Evolutionary conservation across 2,113 vertebrate species (phyloP).

Genomic region (Engraulis encrasicolus): DNA sequence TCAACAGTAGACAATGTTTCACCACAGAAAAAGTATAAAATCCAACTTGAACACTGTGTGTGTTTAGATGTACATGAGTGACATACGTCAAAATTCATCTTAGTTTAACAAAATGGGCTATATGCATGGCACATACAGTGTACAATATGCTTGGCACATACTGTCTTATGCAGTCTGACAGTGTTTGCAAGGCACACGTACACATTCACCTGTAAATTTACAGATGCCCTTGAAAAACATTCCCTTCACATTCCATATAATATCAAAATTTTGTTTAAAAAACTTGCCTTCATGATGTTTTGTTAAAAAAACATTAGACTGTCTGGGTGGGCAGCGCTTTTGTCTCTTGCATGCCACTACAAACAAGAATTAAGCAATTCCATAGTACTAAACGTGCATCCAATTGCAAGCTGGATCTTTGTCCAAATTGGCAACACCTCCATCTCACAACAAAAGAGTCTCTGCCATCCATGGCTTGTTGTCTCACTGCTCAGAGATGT

Average conservation of each 20-base stretch:
- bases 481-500: constrained; percentile 77
- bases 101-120: background rate
- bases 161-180: too few relatives aligned
- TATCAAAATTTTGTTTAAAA: background rate
- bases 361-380: background rate
- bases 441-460: background rate
- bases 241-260: background rate
- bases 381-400: background rate
- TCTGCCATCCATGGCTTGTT: background rate
- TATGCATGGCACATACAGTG: background rate
- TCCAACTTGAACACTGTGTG: background rate
- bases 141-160: too few relatives aligned
- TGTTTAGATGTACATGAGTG: too few relatives aligned
- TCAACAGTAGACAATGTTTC: background rate
- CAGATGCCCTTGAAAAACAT: background rate
- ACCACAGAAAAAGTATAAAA: background rate
- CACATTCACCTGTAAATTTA: background rate
- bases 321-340: background rate
- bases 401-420: background rate
- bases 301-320: background rate
- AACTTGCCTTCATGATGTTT: background rate
- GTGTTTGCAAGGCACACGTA: too few relatives aligned
- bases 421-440: background rate
- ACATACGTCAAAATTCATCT: background rate
- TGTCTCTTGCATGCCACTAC: background rate